These are phyloP conservation scores for Pygocentrus nattereri DNA, from an alignment of 2,797 vertebrate genomes.

Conservation along the genomic window DNA sequence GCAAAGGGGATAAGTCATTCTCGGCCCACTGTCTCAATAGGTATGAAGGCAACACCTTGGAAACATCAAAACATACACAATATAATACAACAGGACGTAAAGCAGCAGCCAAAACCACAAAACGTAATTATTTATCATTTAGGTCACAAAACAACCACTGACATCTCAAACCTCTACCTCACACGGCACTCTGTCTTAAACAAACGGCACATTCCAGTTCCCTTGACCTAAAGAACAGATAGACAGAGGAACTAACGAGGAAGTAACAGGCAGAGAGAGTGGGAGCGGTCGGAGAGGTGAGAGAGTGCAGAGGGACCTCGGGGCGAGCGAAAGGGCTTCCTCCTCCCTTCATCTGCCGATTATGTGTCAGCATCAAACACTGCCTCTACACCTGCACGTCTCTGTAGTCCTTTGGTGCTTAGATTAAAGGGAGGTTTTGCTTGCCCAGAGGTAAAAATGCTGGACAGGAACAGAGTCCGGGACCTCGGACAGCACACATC, in stretches of 20 bases:
- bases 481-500: slow-evolving; percentile 40
- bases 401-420: slow-evolving; percentile 33
- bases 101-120: too few species aligned
- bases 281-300: slow-evolving; percentile 29
- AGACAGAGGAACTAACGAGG: slow-evolving; percentile 40
- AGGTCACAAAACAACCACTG: too few species aligned
- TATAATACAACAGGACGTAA: too few species aligned
- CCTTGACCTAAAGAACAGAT: background rate
- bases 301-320: slow-evolving; percentile 35
- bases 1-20: too few species aligned
- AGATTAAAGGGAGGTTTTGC: slow-evolving; percentile 58
- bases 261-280: slow-evolving; percentile 33
- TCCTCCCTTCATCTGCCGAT: slow-evolving; percentile 46
- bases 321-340: slow-evolving; percentile 39
- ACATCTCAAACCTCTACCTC: too few species aligned
- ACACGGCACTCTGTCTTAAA: too few species aligned
- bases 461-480: slow-evolving; percentile 35
- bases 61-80: too few species aligned
- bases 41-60: too few species aligned
- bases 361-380: slow-evolving; percentile 61
- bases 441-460: slow-evolving; percentile 47
- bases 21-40: too few species aligned
- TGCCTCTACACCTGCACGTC: slow-evolving; percentile 42
- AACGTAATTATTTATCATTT: too few species aligned
- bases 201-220: too few species aligned